phyloP scores from a whole-genome alignment of 1,140 invertebrate genomes.

The Pogonognathellus flavescens region DNA sequence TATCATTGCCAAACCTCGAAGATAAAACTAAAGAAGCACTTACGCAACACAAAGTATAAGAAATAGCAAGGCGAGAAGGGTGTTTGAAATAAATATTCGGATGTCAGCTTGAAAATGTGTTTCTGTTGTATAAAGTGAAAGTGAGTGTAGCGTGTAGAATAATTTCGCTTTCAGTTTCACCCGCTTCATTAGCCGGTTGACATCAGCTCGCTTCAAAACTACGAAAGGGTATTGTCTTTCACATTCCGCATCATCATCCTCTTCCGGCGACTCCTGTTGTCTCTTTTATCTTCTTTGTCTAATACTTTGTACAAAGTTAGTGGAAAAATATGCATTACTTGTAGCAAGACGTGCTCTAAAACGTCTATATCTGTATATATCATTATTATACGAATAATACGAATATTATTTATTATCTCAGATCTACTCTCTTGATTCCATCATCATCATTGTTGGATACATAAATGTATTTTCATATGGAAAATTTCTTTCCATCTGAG shows the following conservation, averaged over 20 bases:
- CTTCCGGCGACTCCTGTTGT: background rate
- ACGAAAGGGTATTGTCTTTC: slow-evolving; percentile 28
- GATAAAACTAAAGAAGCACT: slow-evolving; percentile 4
- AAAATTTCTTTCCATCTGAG: no score
- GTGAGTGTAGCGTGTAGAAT: slow-evolving; percentile 25
- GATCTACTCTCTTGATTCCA: no score
- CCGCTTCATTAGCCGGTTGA: slow-evolving; percentile 57
- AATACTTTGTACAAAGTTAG: background rate
- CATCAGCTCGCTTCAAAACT: slow-evolving; percentile 5
- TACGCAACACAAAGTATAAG: background rate
- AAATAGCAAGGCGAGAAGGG: background rate
- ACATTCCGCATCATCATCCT: slow-evolving; percentile 1
- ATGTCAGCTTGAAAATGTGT: no score
- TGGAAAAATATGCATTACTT: background rate
- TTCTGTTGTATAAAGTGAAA: slow-evolving; percentile 17
- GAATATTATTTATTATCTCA: no score
- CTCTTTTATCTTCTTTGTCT: background rate
- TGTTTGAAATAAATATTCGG: background rate
- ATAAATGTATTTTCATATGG: no score
- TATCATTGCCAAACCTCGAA: slow-evolving; percentile 1
- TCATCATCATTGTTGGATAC: no score
- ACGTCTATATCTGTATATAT: no score
- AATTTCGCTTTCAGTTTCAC: slow-evolving; percentile 40
- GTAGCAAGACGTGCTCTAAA: no score
- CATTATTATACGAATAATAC: no score